A percentile compares a stretch with the other conserved stretches of the same genome.
Evolutionary conservation across 2,888 invertebrate species (phyloP).

Genomic region (Habrosyne pyritoides): DNA sequence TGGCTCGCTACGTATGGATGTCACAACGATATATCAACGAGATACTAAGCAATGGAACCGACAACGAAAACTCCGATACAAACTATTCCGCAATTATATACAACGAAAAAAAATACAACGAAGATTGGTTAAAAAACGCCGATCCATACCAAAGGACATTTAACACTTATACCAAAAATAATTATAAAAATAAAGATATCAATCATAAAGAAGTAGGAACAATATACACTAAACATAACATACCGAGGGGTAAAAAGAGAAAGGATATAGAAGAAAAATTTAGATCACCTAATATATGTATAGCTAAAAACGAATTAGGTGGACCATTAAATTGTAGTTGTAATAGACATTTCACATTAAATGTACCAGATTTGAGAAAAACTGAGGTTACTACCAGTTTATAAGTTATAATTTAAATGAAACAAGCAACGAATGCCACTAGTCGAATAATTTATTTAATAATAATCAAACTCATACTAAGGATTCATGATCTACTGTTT

Average conservation of each 20-base stretch:
- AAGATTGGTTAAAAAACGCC: slow-evolving; percentile 52
- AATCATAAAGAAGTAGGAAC: slow-evolving; percentile 42
- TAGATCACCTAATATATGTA: slow-evolving; percentile 72
- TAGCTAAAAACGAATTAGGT: slow-evolving; percentile 67
- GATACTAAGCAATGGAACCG: slow-evolving; percentile 46
- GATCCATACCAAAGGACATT: slow-evolving; percentile 54
- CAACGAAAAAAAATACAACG: slow-evolving; percentile 54
- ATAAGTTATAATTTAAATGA: slow-evolving; percentile 34
- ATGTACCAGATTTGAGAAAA: slow-evolving; percentile 68
- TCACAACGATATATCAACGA: slow-evolving; percentile 68
- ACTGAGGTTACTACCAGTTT: slow-evolving; percentile 71
- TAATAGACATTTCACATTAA: slow-evolving; percentile 74
- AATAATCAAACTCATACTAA: neutral
- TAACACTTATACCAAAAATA: slow-evolving; percentile 51
- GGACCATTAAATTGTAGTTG: slow-evolving; percentile 70
- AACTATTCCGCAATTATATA: slow-evolving; percentile 60
- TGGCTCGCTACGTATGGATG: slow-evolving; percentile 78
- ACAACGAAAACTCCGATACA: slow-evolving; percentile 57
- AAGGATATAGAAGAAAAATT: slow-evolving; percentile 60
- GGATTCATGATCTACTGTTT: neutral
- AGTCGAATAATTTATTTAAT: slow-evolving; percentile 9
- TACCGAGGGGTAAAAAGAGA: slow-evolving; percentile 56
- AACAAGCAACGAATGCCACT: slow-evolving; percentile 9
- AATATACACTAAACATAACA: slow-evolving; percentile 52
- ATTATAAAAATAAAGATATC: slow-evolving; percentile 36